Conservation (phyloP, 2,888 invertebrate species). For the Hyposoter didymator region DNA sequence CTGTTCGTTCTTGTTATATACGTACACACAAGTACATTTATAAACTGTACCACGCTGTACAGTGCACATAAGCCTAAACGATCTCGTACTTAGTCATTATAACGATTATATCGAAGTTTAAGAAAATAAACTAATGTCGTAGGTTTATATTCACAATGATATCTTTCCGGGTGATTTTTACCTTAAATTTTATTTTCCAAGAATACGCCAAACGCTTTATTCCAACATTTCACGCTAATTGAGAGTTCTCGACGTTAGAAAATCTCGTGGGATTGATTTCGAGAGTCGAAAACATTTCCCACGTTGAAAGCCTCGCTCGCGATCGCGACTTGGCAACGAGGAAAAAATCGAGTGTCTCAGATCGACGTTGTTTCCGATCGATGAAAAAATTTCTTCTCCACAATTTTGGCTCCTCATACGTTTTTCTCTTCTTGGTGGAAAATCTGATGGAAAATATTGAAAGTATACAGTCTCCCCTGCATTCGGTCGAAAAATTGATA, state of each 20-base stretch:
- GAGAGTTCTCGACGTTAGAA: background rate
- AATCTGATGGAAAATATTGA: background rate
- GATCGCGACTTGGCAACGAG: background rate
- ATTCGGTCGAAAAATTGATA: background rate
- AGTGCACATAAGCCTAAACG: slow-evolving; percentile 58
- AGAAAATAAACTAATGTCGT: background rate
- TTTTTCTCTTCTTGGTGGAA: background rate
- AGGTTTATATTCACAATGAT: background rate
- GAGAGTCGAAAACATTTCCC: background rate
- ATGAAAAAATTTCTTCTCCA: background rate
- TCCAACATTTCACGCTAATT: background rate
- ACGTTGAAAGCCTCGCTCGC: background rate
- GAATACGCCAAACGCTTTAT: background rate
- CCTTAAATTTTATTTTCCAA: background rate
- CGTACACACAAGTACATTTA: slow-evolving; percentile 29
- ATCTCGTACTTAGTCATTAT: slow-evolving; percentile 45
- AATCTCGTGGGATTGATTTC: background rate
- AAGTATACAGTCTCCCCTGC: background rate
- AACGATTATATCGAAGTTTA: slow-evolving; percentile 25
- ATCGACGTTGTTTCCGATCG: background rate
- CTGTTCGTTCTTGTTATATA: slow-evolving; percentile 59
- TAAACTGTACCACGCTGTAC: slow-evolving; percentile 51
- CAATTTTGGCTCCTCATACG: background rate
- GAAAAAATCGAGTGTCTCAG: background rate
- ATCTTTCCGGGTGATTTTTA: background rate